Base-by-base conservation (phyloP, 2,888 invertebrate species). In the Lepidocyrtoides sp. region DNA sequence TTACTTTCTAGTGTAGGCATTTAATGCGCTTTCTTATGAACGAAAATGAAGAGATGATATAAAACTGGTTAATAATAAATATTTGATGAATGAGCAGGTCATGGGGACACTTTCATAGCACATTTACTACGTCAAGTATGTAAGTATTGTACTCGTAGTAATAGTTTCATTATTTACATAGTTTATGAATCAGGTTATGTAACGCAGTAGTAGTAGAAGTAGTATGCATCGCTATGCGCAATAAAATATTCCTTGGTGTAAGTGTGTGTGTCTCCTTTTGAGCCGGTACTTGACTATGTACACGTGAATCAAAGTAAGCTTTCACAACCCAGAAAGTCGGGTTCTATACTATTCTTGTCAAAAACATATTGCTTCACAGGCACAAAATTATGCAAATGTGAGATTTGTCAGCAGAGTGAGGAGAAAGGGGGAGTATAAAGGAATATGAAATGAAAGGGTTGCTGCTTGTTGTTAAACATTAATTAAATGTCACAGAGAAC, bases 321-420 rank as follows among this genome's bases (percentile, higher is more conserved):
- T 41, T 20, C 36, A 75, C 44, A 4, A 75, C n/a, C n/a, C 44
- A 75, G 72, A 48, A 75, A 75, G 72, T 75, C 72, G 48, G 48
- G 41, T n/a, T 48, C 44, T 44, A 12, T 44, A 72, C 72, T 44
- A 72, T 29, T 48, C 77, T n/a, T 77, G 79, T 54, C 5, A n/a
- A 72, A 57, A 72, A 75, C 57, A 32, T 72, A 36, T 75, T 72
- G 72, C 72, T 54, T 20, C 8, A 26, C 23, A 54, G 26, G 75
- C 85, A 85, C 20, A 85, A 85, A 85, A 54, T 79, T 79, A 79
- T 85, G 85, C 72, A 85, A 85, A 85, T 85, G 72, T 57, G 29
- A 84, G 63, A 75, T 57, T 75, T 85, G 85, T 75, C 85, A 85
- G 85, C 85, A 85, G 51, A 72, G 36, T 17, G 44, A 48, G 23